phyloP scores from a whole-genome alignment of 1,140 invertebrate species.

The Plodia interpunctella region DNA sequence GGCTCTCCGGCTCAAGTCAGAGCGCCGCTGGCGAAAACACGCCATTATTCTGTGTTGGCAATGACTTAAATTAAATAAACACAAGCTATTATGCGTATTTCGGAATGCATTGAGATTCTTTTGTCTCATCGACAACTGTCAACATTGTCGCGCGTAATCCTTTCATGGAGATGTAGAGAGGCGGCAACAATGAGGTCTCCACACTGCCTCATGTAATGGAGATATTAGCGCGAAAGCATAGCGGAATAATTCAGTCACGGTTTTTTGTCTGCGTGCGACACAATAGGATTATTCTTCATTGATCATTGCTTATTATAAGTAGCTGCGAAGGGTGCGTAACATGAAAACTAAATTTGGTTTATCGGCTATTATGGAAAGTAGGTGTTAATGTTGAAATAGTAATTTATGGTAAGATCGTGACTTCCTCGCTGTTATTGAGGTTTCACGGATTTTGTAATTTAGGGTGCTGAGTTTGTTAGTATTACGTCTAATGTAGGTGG shows the following conservation, averaged over 20 bases:
- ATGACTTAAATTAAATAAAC: constrained; percentile 74
- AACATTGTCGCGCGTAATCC: constrained; percentile 63
- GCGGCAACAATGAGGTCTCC: constrained; percentile 43
- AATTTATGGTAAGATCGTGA: constrained; percentile 71
- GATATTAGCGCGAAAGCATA: constrained; percentile 69
- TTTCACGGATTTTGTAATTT: constrained; percentile 40
- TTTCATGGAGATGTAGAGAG: constrained; percentile 40
- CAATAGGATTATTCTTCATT: constrained; percentile 76
- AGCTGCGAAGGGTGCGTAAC: constrained; percentile 69
- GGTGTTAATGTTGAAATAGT: constrained; percentile 71
- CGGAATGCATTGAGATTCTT: constrained; percentile 48
- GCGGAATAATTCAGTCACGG: constrained; percentile 72
- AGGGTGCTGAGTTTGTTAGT: background rate
- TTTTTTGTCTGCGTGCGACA: constrained; percentile 67
- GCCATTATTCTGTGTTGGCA: constrained; percentile 65
- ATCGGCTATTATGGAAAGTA: constrained; percentile 76
- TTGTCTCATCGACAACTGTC: constrained; percentile 69
- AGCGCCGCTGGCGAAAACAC: constrained; percentile 64
- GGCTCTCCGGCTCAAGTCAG: constrained; percentile 61
- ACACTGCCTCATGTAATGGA: constrained; percentile 64
- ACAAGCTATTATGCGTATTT: constrained; percentile 62
- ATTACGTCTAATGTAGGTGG: background rate
- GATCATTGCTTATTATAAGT: constrained; percentile 76
- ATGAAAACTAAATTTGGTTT: constrained; percentile 78
- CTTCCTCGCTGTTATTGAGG: constrained; percentile 52